phyloP scores from a whole-genome alignment of 1,140 invertebrate species.

The Drosophila novamexicana region DNA sequence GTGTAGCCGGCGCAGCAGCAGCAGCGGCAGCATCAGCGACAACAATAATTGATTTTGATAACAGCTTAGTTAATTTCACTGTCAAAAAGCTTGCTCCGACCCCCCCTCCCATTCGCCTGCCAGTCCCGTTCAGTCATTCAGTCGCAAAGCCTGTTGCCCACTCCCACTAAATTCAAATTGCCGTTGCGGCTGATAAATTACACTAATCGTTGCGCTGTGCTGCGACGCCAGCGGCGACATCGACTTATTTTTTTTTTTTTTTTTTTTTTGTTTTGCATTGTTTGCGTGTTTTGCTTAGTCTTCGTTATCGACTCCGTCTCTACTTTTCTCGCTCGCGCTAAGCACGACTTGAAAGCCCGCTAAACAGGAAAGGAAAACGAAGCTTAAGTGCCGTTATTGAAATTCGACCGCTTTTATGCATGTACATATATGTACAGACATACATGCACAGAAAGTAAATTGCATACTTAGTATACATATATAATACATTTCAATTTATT shows the following conservation, averaged over 20 bases:
- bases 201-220: slow-evolving; percentile 63
- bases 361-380: slow-evolving; percentile 36
- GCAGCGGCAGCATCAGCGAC: slow-evolving; percentile 25
- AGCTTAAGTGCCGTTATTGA: slow-evolving; percentile 50
- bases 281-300: slow-evolving; percentile 16
- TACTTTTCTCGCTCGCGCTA: slow-evolving; percentile 19
- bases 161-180: slow-evolving; percentile 53
- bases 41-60: slow-evolving; percentile 72
- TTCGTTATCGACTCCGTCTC: neutral
- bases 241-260: slow-evolving; percentile 4
- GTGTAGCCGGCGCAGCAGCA: slow-evolving; percentile 27
- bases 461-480: neutral
- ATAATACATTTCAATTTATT: slow-evolving; percentile 18
- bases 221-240: slow-evolving; percentile 31
- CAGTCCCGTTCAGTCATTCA: too few species aligned
- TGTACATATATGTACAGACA: neutral
- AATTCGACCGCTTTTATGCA: slow-evolving; percentile 20
- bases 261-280: slow-evolving; percentile 1
- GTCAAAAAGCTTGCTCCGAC: slow-evolving; percentile 58
- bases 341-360: slow-evolving; percentile 37
- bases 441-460: neutral
- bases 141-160: slow-evolving; percentile 6
- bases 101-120: neutral
- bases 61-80: slow-evolving; percentile 68
- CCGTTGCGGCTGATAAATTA: slow-evolving; percentile 69